Evolutionary conservation across 30 jellyfish, hydroid and myxozoan species (phyloP).

Genomic region (Turritopsis rubra): DNA sequence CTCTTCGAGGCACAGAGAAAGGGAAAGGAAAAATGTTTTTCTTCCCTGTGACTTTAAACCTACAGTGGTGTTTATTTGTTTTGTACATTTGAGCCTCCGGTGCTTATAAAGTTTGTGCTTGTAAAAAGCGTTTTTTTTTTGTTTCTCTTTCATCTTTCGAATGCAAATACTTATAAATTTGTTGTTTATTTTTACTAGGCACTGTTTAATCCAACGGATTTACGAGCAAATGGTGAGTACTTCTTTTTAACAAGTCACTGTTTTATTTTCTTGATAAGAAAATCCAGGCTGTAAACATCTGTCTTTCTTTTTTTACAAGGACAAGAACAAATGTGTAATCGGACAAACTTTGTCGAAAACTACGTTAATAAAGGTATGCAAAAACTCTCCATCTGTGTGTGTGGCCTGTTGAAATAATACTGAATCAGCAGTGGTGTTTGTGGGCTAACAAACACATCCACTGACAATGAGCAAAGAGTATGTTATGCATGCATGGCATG

Average conservation of each 20-base stretch:
- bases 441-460: no score
- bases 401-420: not conserved
- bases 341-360: not conserved
- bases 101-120: no score
- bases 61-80: no score
- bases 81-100: no score
- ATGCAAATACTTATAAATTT: not conserved
- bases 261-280: no score
- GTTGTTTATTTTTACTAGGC: not conserved
- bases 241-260: not conserved
- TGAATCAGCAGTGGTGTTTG: not conserved
- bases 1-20: no score
- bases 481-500: no score
- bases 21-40: no score
- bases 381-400: not conserved
- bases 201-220: not conserved
- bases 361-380: not conserved
- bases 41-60: no score
- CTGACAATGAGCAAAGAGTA: no score
- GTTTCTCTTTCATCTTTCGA: not conserved
- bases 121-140: no score
- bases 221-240: not conserved
- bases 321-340: not conserved
- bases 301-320: not conserved
- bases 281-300: no score